Conservation (phyloP, 1,140 invertebrate species). For the Macrobrachium rosenbergii region DNA sequence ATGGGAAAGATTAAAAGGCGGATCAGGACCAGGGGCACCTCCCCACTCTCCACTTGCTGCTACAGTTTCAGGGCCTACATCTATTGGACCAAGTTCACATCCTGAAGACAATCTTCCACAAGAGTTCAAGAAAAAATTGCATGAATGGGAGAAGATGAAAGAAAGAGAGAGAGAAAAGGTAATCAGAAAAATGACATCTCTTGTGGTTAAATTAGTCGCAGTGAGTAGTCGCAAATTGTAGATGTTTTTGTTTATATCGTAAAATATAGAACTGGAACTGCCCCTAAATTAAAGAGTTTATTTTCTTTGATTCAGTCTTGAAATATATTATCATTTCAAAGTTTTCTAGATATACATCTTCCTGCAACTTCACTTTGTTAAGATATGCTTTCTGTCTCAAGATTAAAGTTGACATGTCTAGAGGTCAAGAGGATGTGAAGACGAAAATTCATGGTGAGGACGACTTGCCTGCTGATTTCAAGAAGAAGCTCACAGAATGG, state of each 20-base stretch:
- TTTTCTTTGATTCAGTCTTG: no score
- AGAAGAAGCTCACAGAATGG: constrained; percentile 66
- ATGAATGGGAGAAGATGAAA: constrained; percentile 87
- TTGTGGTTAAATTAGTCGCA: background rate
- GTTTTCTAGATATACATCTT: no score
- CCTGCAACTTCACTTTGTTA: no score
- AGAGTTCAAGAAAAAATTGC: constrained; percentile 85
- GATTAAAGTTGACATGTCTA: constrained; percentile 22
- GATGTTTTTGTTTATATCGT: no score
- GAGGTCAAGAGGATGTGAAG: constrained; percentile 61
- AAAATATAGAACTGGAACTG: no score
- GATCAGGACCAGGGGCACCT: constrained; percentile 61
- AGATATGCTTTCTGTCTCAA: background rate
- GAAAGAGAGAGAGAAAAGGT: constrained; percentile 69
- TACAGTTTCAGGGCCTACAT: constrained; percentile 78
- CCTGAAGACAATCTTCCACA: constrained; percentile 79
- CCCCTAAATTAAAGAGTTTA: no score
- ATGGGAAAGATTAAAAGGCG: constrained; percentile 77
- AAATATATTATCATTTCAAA: no score
- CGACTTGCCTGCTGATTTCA: constrained; percentile 66
- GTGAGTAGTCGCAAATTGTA: background rate
- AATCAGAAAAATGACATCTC: background rate
- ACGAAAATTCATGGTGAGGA: constrained; percentile 64
- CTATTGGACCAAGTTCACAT: constrained; percentile 73
- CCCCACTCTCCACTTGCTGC: constrained; percentile 74